Evolutionary conservation across 2,113 vertebrate genomes (phyloP), one percentile per base, ranked within the genome.

Genomic region (Colinus virginianus): DNA sequence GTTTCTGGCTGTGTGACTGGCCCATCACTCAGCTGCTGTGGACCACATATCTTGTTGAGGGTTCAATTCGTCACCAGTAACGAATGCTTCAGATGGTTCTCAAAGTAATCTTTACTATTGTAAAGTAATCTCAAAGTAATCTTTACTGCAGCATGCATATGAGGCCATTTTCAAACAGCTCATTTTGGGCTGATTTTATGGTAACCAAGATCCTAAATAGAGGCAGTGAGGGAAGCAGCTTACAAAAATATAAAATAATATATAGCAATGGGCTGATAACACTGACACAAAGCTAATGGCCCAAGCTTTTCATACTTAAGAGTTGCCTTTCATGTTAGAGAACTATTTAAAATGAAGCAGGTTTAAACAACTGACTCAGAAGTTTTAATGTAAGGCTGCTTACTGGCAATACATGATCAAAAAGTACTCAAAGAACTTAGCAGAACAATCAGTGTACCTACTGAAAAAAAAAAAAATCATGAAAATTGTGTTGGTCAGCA

Each of bases 1-100:
- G 10, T 30, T 30, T 51, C 61, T 22, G 81, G 25, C 63, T 76
- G 18, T 21, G 42, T 32, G 17, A 34, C 84, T 79, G 22, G 34
- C 32, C 89, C 38, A 34, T 34, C 1, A 0, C 55, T 70, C 15
- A 6, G 17, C 4, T 28, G 61, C 40, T 72, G 26, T 48, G 36
- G 43, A 40, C 4, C 21, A 74, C 18, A 17, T 18, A 40, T 28
- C 30, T 69, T 28, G 8, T 84, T n/a, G n/a, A 55, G 59, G 0
- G 0, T 61, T 40, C 1, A 0, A 7, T 68, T 87, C 61, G 26
- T 92, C 63, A 46, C 25, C 0, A 0, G 51, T 84, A 87, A 71
- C 36, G 55, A 36, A 28, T 89, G 19, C 43, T 62, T 23, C 59
- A 40, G 19, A 11, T 84, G 26, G 51, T 43, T 34, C 32, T 71